A percentile compares a stretch with the other conserved stretches of the same genome.
phyloP scores from a whole-genome alignment of 2,113 vertebrate genomes.

The Capreolus pygargus region DNA sequence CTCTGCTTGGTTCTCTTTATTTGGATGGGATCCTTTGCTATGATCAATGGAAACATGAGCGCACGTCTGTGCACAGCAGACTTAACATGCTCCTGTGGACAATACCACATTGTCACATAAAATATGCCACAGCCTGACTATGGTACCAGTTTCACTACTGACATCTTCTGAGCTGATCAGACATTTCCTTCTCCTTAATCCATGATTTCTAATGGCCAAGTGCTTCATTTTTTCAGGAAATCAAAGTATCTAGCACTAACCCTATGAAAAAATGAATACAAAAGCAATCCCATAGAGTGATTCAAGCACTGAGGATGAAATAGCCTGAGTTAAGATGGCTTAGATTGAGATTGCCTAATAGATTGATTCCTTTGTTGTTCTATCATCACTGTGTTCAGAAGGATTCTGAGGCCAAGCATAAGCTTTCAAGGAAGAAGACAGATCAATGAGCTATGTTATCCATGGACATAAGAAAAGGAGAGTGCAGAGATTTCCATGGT shows the following conservation, averaged over 20 bases:
- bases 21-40: neutral
- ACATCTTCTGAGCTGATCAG: neutral
- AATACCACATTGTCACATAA: neutral
- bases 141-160: neutral
- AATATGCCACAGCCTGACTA: neutral
- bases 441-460: neutral
- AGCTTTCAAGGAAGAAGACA: neutral
- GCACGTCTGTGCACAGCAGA: neutral
- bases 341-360: too few relatives aligned
- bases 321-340: neutral
- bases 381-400: neutral
- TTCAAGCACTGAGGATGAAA: neutral
- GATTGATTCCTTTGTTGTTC: neutral
- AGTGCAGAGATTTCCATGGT: neutral
- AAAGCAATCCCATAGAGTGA: neutral
- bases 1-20: neutral
- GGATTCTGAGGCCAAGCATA: neutral
- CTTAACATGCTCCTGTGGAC: neutral
- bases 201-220: neutral
- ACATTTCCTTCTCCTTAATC: neutral
- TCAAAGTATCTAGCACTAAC: neutral
- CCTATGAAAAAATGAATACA: neutral
- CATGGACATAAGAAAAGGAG: neutral
- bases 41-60: neutral
- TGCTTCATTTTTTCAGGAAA: neutral